Base-by-base conservation (phyloP, 2,888 invertebrate species). In the Lamellibrachia satsuma region DNA sequence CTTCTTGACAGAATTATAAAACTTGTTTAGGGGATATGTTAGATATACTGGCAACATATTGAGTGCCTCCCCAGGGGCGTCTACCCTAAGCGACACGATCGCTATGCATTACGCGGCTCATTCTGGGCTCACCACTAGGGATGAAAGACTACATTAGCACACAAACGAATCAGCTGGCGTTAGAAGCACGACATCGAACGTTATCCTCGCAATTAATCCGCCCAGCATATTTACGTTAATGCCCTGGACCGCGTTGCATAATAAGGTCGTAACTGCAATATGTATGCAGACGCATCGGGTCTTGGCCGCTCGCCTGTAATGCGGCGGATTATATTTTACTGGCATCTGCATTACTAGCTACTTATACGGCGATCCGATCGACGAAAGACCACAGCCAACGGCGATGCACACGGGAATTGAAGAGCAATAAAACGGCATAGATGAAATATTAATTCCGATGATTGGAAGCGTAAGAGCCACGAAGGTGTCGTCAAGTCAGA, bases 131-230 rank as follows among this genome's bases (percentile, higher is more conserved):
- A 6, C n/a, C 75, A 75, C 22, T 4, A 15, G 75, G 75, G 22
- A 75, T 75, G 75, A 75, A 75, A 75, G 75, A 75, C 75, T 75
- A 75, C 75, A 75, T 75, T 75, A 75, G 75, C 22, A 75, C 75
- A 75, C 75, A 75, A 75, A 75, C n/a, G 75, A 75, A 22, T 15
- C 22, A 22, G 75, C 22, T 6, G 2, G 75, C 15, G 75, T 15
- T 4, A 75, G 55, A 55, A 55, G 75, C 75, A 75, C 75, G 75
- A 75, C 75, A 75, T 75, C 4, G 15, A 22, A 4, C 75, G 75
- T 75, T 75, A 75, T 75, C 75, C 75, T 22, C 75, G 75, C 75
- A 75, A 75, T 75, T 75, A 75, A 75, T 75, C 75, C 75, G 75
- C 75, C 75, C 22, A 22, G 75, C 75, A 75, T 75, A 75, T 75